Evolutionary conservation across 2,888 invertebrate species (phyloP).

Genomic region (Drosophila paracracens): DNA sequence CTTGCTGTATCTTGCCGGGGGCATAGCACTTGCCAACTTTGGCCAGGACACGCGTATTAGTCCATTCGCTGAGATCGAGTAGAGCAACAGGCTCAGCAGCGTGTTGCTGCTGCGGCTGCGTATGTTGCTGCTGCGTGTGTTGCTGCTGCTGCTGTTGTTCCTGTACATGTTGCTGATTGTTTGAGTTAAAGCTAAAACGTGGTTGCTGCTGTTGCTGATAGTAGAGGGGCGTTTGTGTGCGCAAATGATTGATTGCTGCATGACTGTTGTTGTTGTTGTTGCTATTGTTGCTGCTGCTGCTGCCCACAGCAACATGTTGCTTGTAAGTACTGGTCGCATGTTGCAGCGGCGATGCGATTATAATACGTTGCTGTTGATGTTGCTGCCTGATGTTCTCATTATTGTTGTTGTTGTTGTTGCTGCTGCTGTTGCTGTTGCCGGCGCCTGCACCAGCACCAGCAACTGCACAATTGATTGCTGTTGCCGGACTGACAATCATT

Average conservation of each 20-base stretch:
- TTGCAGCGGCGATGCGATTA: slow-evolving; percentile 69
- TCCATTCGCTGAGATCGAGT: slow-evolving; percentile 97
- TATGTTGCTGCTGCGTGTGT: slow-evolving; percentile 53
- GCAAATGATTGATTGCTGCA: slow-evolving; percentile 66
- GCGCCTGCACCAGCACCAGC: slow-evolving; percentile 74
- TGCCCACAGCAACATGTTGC: slow-evolving; percentile 67
- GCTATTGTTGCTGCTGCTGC: slow-evolving; percentile 17
- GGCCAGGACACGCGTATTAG: slow-evolving; percentile 95
- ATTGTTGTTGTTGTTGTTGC: slow-evolving; percentile 67
- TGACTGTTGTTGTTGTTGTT: slow-evolving; percentile 46
- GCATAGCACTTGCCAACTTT: slow-evolving; percentile 93
- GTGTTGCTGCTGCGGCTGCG: slow-evolving; percentile 54
- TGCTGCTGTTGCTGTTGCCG: slow-evolving; percentile 65
- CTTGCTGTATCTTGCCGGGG: slow-evolving; percentile 94
- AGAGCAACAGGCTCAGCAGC: slow-evolving; percentile 65
- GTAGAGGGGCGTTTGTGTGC: slow-evolving; percentile 67
- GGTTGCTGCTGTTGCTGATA: slow-evolving; percentile 55
- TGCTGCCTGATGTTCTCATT: slow-evolving; percentile 58
- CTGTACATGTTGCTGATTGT: slow-evolving; percentile 77
- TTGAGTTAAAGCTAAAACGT: slow-evolving; percentile 77
- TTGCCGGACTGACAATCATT: slow-evolving; percentile 65
- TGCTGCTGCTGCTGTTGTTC: slow-evolving; percentile 61
- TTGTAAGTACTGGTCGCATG: slow-evolving; percentile 76
- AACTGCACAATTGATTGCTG: slow-evolving; percentile 58
- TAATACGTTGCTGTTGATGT: slow-evolving; percentile 58